A percentile compares a stretch with the other conserved stretches of the same genome.
Evolutionary conservation across 2,888 invertebrate genomes (phyloP).

Genomic region (Calephelis perditalis): DNA sequence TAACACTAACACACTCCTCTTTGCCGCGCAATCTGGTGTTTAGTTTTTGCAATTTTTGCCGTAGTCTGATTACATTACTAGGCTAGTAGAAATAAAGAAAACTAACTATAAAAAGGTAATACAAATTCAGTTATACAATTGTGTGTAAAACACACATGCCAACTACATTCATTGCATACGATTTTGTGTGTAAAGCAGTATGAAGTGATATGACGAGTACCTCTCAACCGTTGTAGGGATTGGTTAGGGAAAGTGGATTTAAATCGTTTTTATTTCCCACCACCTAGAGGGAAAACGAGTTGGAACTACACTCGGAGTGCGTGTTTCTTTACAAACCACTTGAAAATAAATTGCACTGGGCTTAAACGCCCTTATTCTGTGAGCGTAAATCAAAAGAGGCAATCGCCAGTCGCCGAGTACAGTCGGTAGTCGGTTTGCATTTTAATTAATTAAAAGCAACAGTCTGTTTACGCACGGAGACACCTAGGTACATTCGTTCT

Average conservation of each 20-base stretch:
- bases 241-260: slow-evolving; percentile 6
- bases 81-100: no score
- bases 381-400: slow-evolving; percentile 50
- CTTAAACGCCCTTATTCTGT: slow-evolving; percentile 18
- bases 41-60: no score
- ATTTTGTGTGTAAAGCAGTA: background rate
- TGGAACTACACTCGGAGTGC: slow-evolving; percentile 13
- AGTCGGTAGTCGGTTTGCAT: slow-evolving; percentile 65
- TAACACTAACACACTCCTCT: no score
- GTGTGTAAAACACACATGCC: no score
- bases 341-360: slow-evolving; percentile 20
- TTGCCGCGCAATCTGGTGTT: no score
- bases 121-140: no score
- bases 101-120: no score
- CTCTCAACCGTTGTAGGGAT: slow-evolving; percentile 4
- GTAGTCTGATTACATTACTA: no score
- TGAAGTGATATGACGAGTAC: slow-evolving; percentile 6
- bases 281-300: slow-evolving; percentile 14
- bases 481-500: slow-evolving; percentile 43
- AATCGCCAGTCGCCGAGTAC: slow-evolving; percentile 43
- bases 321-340: slow-evolving; percentile 21
- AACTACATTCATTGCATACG: no score
- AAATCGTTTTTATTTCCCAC: slow-evolving; percentile 15
- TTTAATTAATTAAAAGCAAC: slow-evolving; percentile 73
- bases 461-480: slow-evolving; percentile 63